Evolutionary conservation across 2,888 invertebrate species (phyloP), one percentile per base, ranked within the genome.

Genomic region (Ectobius pallidus): DNA sequence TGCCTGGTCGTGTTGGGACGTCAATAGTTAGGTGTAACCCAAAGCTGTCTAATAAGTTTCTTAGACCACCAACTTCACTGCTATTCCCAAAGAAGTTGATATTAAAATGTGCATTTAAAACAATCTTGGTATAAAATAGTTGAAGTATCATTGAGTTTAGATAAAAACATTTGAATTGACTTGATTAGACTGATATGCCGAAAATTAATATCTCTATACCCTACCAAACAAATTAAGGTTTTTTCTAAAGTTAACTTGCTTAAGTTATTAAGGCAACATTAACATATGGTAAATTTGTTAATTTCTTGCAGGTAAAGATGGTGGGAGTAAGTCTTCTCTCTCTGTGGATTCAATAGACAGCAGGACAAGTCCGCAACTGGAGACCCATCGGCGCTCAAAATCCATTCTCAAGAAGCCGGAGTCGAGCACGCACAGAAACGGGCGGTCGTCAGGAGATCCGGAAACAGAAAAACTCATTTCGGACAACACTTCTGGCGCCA

Each of bases 331-430:
- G 82, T 88, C 90, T 77, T 90, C 90, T 76, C 83, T 90, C 76
- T 91, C 91, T 62, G 88, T 87, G 77, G 91, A 91, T 80, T 91
- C 91, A 74, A 88, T 91, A 78, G 90, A 91, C 83, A 86, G 86
- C 79, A 85, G 85, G 73, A 83, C 85, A 39, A 87, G 88, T 78
- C 88, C 90, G 52, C 89, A 89, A 80, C 83, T 89, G 78, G 91
- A 90, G 78, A 86, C 87, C 74, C 89, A 90, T 78, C 85, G 90
- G 42, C 86, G 90, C 78, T 91, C 91, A 73, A 92, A 91, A 82
- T 92, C 92, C 76, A 92, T 93, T 80, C 83, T 92, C 78, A 92
- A 92, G 84, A 92, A 92, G 82, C 90, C 92, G 65, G 90, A 91
- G 78, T 85, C 89, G 80, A 85, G 86, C 77, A 83, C 83, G 76